Evolutionary conservation across 2,113 vertebrate genomes (phyloP).

Genomic region (Entomyzon cyanotis): DNA sequence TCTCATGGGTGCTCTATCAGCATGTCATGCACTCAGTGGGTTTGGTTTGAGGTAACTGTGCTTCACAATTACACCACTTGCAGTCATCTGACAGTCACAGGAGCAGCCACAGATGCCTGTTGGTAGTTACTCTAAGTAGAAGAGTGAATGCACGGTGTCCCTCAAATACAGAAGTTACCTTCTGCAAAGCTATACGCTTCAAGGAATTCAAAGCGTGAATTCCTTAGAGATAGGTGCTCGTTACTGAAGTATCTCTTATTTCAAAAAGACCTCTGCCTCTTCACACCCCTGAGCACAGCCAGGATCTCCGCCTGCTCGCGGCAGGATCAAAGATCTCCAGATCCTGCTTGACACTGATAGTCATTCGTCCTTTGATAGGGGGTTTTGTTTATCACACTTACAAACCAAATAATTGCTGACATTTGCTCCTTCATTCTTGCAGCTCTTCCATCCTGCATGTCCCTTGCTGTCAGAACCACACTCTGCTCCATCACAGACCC

Average conservation of each 20-base stretch:
- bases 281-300: not conserved
- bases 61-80: not conserved
- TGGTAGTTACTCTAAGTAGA: not conserved
- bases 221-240: not conserved
- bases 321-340: not conserved
- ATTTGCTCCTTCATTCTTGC: not conserved
- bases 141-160: not conserved
- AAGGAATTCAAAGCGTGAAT: not conserved
- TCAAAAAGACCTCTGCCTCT: not conserved
- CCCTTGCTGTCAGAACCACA: not conserved
- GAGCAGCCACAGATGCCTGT: not conserved
- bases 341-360: not conserved
- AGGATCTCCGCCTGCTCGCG: not conserved
- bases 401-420: not conserved
- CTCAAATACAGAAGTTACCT: not conserved
- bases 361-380: not conserved
- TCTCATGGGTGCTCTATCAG: not conserved
- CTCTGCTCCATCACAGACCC: not conserved
- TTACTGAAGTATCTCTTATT: not conserved
- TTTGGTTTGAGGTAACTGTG: not conserved
- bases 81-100: slow-evolving; percentile 1
- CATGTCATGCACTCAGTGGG: fast-evolving
- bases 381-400: not conserved
- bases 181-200: not conserved
- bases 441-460: not conserved